Evolutionary conservation across 2,797 vertebrate species (phyloP).

Genomic region (Macropus fuliginosus): DNA sequence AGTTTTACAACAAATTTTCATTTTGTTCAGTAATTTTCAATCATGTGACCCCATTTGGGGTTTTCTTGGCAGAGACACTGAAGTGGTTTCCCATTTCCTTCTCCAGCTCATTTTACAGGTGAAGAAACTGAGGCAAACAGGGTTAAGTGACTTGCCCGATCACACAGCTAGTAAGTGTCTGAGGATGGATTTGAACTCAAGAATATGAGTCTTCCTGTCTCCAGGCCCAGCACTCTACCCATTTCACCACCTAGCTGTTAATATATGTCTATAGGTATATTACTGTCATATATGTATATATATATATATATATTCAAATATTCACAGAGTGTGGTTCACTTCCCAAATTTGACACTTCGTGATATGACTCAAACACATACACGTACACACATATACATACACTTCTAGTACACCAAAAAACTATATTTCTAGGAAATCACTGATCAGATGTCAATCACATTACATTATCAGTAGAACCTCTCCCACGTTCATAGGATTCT

Average conservation of each 20-base stretch:
- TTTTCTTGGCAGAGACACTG: neutral
- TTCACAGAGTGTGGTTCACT: slow-evolving; percentile 6
- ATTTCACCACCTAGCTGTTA: neutral
- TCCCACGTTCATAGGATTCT: neutral
- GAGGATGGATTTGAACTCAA: neutral
- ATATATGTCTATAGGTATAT: neutral
- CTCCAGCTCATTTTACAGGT: neutral
- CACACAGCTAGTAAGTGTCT: neutral
- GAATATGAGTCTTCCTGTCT: neutral
- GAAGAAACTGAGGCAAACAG: neutral
- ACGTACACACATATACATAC: no score
- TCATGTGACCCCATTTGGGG: neutral
- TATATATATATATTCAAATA: neutral
- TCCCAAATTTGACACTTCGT: slow-evolving; percentile 47
- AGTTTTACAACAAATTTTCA: neutral
- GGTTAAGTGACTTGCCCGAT: neutral
- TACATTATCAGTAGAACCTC: neutral
- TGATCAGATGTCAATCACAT: neutral
- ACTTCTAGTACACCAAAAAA: neutral
- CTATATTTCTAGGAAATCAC: neutral
- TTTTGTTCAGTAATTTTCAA: neutral
- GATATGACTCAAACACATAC: slow-evolving; percentile 20
- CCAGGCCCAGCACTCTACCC: neutral
- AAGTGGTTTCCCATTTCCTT: neutral
- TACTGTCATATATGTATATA: no score